These are phyloP conservation scores for Sphaeramia orbicularis DNA, from an alignment of 2,797 vertebrate genomes.

Conservation along the genomic window DNA sequence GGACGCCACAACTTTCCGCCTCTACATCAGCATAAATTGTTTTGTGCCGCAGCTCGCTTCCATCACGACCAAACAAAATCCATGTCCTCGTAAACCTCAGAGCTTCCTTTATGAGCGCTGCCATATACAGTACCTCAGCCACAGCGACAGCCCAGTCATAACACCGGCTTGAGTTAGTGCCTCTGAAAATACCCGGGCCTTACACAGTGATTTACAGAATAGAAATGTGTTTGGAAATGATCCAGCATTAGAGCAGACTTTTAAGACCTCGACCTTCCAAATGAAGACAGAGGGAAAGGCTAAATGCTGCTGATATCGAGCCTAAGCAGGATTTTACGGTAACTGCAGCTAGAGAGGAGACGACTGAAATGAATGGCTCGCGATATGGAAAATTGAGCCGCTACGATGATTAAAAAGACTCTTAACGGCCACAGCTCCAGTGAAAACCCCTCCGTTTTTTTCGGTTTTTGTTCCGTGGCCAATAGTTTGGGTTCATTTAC, in stretches of 20 bases:
- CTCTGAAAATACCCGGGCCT: conserved; percentile 21
- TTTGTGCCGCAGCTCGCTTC: conserved; percentile 28
- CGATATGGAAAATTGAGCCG: conserved; percentile 23
- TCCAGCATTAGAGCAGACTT: conserved; percentile 27
- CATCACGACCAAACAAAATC: conserved; percentile 42
- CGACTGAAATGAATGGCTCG: conserved; percentile 22
- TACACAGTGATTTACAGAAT: conserved; percentile 47
- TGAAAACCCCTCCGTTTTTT: conserved; percentile 18
- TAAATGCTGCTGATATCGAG: conserved; percentile 31
- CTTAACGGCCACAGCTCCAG: conserved; percentile 3
- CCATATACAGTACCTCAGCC: conserved; percentile 27
- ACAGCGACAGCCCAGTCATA: conserved; percentile 35
- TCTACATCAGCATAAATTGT: conserved; percentile 31
- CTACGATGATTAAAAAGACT: conserved; percentile 41
- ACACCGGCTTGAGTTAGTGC: conserved; percentile 39
- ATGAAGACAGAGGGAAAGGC: conserved; percentile 35
- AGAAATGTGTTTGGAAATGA: conserved; percentile 36
- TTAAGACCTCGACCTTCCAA: conserved; percentile 46
- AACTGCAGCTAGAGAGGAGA: conserved; percentile 19
- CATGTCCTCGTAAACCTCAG: conserved; percentile 44
- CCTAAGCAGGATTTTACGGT: conserved; percentile 17
- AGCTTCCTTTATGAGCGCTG: conserved; percentile 34
- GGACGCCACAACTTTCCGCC: neutral
- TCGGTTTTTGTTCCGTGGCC: conserved; percentile 36
- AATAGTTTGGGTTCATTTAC: conserved; percentile 40